phyloP scores from a whole-genome alignment of 1,140 invertebrate genomes.

The Bombus affinis region DNA sequence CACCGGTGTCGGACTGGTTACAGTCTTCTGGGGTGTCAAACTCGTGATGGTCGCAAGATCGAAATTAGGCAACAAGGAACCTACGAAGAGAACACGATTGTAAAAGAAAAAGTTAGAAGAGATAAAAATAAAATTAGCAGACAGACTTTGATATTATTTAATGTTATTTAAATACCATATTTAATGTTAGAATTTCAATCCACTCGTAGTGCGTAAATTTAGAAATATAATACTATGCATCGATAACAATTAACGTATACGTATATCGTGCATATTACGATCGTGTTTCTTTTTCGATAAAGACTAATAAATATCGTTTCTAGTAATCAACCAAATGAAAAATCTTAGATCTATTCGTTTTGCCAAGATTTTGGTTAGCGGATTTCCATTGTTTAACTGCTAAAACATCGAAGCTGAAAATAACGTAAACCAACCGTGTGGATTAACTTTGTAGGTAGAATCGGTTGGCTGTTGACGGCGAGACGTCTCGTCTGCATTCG shows the following conservation, averaged over 20 bases:
- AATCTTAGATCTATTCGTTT: no score
- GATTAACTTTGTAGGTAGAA: slow-evolving; percentile 58
- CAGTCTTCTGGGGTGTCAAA: slow-evolving; percentile 61
- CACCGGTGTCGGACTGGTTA: slow-evolving; percentile 61
- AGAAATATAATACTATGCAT: no score
- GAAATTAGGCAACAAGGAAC: slow-evolving; percentile 40
- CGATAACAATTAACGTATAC: no score
- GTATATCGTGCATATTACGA: no score
- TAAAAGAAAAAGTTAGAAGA: background rate
- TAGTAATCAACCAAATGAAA: no score
- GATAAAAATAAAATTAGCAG: background rate
- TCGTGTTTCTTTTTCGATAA: no score
- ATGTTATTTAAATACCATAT: no score
- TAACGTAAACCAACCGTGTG: slow-evolving; percentile 42
- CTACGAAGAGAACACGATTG: slow-evolving; percentile 22
- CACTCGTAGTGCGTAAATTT: no score
- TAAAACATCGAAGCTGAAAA: background rate
- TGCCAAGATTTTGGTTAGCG: no score
- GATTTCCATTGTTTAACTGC: background rate
- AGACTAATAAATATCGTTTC: no score
- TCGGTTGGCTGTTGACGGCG: slow-evolving; percentile 50
- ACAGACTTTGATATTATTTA: no score
- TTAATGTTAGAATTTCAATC: no score
- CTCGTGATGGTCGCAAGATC: slow-evolving; percentile 58
- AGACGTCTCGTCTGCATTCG: slow-evolving; percentile 41